phyloP scores from a whole-genome alignment of 2,888 invertebrate species.

The Pterobdella sp. region DNA sequence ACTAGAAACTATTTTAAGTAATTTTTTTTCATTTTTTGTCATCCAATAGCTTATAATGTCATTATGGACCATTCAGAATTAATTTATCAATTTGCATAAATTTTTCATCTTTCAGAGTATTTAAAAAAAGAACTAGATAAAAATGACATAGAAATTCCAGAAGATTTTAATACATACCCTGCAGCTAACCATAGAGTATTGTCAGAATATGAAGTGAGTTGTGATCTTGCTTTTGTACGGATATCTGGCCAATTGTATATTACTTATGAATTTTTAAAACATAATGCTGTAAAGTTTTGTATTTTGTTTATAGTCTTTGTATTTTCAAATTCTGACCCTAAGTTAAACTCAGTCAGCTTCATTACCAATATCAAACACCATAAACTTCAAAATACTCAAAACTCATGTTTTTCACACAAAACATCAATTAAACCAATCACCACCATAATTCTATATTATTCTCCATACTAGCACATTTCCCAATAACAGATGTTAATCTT shows the following conservation, averaged over 20 bases:
- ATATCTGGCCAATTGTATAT: not conserved
- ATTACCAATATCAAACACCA: too few relatives aligned
- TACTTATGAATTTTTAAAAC: too few relatives aligned
- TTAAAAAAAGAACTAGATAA: slow-evolving; percentile 8
- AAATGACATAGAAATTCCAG: not conserved
- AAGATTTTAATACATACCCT: not conserved
- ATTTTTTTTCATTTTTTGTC: slow-evolving; percentile 4
- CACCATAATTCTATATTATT: not conserved
- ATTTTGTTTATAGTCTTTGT: not conserved
- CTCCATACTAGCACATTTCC: not conserved
- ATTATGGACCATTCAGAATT: not conserved
- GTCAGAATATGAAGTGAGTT: slow-evolving; percentile 2
- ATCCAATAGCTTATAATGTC: not conserved
- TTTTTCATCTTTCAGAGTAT: not conserved
- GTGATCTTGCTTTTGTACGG: not conserved
- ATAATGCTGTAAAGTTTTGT: not conserved
- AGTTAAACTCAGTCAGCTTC: not conserved
- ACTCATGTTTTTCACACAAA: too few relatives aligned
- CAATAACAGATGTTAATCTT: too few relatives aligned
- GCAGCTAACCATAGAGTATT: slow-evolving; percentile 15
- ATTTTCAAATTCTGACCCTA: too few relatives aligned
- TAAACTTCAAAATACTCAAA: too few relatives aligned
- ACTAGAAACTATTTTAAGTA: slow-evolving; percentile 88
- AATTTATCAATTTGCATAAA: not conserved
- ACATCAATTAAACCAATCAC: not conserved